Conservation (phyloP, 2,113 vertebrate species). For the Tamias sibiricus region DNA sequence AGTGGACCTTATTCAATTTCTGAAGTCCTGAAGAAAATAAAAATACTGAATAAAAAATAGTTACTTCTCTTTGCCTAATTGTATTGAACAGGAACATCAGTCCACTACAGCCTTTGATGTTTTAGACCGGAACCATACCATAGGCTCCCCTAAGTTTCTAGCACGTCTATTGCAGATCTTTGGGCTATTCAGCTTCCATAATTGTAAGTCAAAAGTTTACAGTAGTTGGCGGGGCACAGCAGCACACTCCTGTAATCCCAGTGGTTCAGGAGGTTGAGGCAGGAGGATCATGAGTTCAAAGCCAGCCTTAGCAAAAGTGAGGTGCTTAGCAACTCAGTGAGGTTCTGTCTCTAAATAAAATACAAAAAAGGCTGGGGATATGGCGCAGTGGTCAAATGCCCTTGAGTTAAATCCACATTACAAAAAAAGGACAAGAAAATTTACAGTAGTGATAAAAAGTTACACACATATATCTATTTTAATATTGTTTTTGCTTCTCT, state of each 20-base stretch:
- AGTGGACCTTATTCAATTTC: background rate
- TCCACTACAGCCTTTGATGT: background rate
- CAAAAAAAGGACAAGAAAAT: no score
- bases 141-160: background rate
- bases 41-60: background rate
- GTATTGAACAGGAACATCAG: no score
- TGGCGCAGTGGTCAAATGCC: no score
- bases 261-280: no score
- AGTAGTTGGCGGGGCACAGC: background rate
- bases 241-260: no score
- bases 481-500: background rate
- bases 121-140: background rate
- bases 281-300: no score
- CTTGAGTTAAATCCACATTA: no score
- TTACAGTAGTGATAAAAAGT: background rate
- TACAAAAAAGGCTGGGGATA: no score
- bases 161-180: background rate
- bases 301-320: no score
- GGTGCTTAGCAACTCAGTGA: no score
- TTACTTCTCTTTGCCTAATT: background rate
- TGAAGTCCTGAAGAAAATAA: background rate
- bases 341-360: no score
- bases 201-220: background rate
- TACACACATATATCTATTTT: background rate
- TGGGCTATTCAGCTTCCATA: background rate